Evolutionary conservation across 1,140 invertebrate genomes (phyloP).

Genomic region (Solenopsis fugax): DNA sequence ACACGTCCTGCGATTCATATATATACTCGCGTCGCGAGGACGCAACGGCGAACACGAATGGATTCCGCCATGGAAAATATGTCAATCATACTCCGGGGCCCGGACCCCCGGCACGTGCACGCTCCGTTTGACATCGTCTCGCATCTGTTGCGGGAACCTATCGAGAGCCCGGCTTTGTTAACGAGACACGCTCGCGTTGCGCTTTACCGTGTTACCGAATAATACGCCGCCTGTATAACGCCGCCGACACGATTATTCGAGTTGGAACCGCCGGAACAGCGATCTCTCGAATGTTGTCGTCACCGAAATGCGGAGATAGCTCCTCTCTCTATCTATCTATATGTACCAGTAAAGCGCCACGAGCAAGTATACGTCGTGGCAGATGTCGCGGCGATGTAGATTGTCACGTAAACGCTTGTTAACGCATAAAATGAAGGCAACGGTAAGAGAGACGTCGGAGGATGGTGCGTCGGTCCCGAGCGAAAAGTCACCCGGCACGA

Average conservation of each 20-base stretch:
- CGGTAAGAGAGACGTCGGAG: conserved; percentile 26
- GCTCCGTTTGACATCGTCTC: conserved; percentile 80
- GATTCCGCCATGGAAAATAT: conserved; percentile 83
- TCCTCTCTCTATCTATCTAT: too few species aligned
- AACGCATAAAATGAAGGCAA: conserved; percentile 46
- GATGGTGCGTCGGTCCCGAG: conserved; percentile 22
- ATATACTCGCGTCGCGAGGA: background rate
- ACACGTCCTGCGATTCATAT: too few species aligned
- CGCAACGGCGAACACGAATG: conserved; percentile 63
- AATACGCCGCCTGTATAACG: conserved; percentile 61
- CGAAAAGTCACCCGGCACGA: conserved; percentile 63
- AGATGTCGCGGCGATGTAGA: conserved; percentile 43
- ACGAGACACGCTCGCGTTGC: conserved; percentile 74
- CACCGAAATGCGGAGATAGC: conserved; percentile 16
- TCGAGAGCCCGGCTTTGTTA: conserved; percentile 73
- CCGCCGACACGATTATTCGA: conserved; percentile 72
- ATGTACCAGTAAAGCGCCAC: background rate
- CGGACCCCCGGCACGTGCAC: conserved; percentile 74
- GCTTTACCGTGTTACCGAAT: conserved; percentile 57
- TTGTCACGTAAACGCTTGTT: conserved; percentile 59
- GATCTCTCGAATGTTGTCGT: conserved; percentile 35
- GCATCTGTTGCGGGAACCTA: conserved; percentile 82
- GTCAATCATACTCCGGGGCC: conserved; percentile 80
- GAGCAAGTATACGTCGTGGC: conserved; percentile 9
- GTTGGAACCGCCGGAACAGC: conserved; percentile 63